Conservation (phyloP, 2,797 vertebrate genomes). For the Lutjanus argentimaculatus region DNA sequence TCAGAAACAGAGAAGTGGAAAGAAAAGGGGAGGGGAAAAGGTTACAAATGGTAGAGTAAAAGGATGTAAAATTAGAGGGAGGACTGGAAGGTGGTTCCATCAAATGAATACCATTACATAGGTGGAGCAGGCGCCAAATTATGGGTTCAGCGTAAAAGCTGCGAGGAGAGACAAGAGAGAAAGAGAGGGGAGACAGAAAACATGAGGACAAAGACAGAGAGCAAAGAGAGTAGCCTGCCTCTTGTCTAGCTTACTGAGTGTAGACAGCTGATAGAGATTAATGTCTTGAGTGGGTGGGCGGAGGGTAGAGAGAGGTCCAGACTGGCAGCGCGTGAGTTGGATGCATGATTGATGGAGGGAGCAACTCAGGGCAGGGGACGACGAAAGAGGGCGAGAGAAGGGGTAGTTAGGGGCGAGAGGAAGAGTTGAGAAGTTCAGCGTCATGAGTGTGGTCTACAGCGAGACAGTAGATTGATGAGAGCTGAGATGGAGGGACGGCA, state of each 20-base stretch:
- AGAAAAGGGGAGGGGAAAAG: slow-evolving; percentile 18
- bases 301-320: slow-evolving; percentile 62
- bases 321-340: slow-evolving; percentile 69
- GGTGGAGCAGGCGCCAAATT: slow-evolving; percentile 51
- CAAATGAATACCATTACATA: slow-evolving; percentile 61
- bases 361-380: slow-evolving; percentile 53
- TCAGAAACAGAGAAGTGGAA: not conserved
- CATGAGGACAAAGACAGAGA: slow-evolving; percentile 54
- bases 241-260: slow-evolving; percentile 68
- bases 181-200: slow-evolving; percentile 46
- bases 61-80: slow-evolving; percentile 56
- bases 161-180: slow-evolving; percentile 31
- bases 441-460: slow-evolving; percentile 57
- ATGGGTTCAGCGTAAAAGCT: slow-evolving; percentile 50
- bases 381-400: slow-evolving; percentile 45
- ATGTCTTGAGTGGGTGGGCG: slow-evolving; percentile 75
- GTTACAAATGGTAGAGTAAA: slow-evolving; percentile 48
- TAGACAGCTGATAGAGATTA: slow-evolving; percentile 82
- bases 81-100: slow-evolving; percentile 38
- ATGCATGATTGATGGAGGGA: slow-evolving; percentile 77
- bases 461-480: slow-evolving; percentile 66
- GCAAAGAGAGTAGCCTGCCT: slow-evolving; percentile 51
- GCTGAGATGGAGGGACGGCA: slow-evolving; percentile 43
- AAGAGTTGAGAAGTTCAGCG: slow-evolving; percentile 73
- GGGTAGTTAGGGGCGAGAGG: slow-evolving; percentile 66